Evolutionary conservation across 2,113 vertebrate species (phyloP).

Genomic region (Pachycephala philippinensis): DNA sequence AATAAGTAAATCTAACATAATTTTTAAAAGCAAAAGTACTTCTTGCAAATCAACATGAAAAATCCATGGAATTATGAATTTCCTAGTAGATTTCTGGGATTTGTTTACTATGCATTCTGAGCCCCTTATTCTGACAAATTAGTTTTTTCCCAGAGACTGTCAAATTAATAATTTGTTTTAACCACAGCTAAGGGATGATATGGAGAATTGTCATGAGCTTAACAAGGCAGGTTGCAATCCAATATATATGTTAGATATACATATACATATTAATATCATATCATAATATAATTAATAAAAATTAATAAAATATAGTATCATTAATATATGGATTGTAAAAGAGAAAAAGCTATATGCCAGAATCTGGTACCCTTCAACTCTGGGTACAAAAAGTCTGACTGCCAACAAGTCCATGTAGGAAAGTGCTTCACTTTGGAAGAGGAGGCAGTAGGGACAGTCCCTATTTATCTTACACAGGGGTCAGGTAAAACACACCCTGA

Average conservation of each 20-base stretch:
- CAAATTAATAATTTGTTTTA: not conserved
- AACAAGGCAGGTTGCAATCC: not conserved
- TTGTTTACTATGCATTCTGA: not conserved
- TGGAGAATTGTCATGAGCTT: accelerated
- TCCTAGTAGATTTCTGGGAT: not conserved
- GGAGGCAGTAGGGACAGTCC: not conserved
- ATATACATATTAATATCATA: no score
- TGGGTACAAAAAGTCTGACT: not conserved
- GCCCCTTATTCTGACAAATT: not conserved
- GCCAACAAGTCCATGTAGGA: accelerated
- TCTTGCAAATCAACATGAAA: not conserved
- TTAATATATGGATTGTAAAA: not conserved
- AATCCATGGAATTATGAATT: not conserved
- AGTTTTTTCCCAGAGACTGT: not conserved
- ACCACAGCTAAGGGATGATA: no score
- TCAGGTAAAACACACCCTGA: not conserved
- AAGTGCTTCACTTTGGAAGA: not conserved
- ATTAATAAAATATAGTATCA: not conserved
- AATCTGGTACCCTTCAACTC: not conserved
- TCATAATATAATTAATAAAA: not conserved
- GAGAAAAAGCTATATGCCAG: not conserved
- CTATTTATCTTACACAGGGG: not conserved
- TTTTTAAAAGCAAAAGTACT: not conserved
- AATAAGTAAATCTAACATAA: not conserved
- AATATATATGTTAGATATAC: not conserved